These are phyloP conservation scores for Rotaria magnacalcarata DNA, from an alignment of 2,888 invertebrate species.

Conservation along the genomic window DNA sequence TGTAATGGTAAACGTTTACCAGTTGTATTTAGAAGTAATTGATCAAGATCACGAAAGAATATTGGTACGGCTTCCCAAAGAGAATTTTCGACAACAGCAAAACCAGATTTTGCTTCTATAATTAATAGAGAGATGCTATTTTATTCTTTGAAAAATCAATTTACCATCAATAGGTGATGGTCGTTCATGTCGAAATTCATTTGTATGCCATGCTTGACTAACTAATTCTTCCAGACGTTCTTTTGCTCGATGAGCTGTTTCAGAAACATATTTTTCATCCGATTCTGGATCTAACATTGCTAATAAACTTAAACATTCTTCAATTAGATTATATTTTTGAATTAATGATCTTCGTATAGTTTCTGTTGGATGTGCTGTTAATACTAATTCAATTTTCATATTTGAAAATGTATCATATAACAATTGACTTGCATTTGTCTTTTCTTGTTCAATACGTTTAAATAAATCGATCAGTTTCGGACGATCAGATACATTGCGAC, in stretches of 20 bases:
- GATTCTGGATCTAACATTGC: background rate
- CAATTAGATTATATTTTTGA: constrained; percentile 25
- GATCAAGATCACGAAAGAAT: background rate
- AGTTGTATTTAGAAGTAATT: background rate
- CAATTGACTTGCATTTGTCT: background rate
- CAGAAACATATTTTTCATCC: background rate
- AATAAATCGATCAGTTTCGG: background rate
- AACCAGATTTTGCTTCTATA: constrained; percentile 15
- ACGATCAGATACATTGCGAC: background rate
- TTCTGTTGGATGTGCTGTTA: constrained; percentile 37
- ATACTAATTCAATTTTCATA: constrained; percentile 30
- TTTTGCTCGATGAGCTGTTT: background rate
- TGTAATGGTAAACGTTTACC: constrained; percentile 1
- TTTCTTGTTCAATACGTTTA: background rate
- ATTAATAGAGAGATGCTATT: background rate
- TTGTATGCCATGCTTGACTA: constrained; percentile 34
- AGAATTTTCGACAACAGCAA: constrained; percentile 10
- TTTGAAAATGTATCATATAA: background rate
- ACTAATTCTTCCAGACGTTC: background rate
- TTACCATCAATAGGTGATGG: constrained; percentile 30
- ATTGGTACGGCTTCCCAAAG: constrained; percentile 5
- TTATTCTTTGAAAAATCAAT: background rate
- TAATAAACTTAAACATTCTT: background rate
- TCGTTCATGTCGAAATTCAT: constrained; percentile 35
- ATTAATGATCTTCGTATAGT: constrained; percentile 20